These are phyloP conservation scores for Furcifer pardalis DNA, from an alignment of 2,797 vertebrate genomes.

Conservation along the genomic window DNA sequence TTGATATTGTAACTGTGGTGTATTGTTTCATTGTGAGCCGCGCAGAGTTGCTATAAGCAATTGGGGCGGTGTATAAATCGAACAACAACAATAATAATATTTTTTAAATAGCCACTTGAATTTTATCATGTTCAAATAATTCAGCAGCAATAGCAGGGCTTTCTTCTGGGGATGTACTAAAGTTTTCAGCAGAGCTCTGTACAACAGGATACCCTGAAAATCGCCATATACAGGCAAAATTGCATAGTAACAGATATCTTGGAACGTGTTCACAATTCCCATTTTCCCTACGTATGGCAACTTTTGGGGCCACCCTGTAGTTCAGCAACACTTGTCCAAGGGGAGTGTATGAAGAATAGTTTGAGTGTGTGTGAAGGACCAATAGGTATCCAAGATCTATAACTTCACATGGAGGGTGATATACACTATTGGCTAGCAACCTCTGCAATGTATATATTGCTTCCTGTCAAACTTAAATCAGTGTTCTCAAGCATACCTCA, in stretches of 20 bases:
- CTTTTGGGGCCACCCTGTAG: too few relatives aligned
- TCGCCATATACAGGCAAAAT: too few relatives aligned
- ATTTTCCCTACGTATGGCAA: too few relatives aligned
- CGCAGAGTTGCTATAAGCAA: too few relatives aligned
- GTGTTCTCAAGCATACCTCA: neutral
- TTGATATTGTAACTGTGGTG: too few relatives aligned
- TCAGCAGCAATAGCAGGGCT: neutral
- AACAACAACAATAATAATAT: too few relatives aligned
- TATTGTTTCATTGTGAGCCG: too few relatives aligned
- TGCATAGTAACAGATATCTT: too few relatives aligned
- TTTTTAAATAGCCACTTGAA: neutral
- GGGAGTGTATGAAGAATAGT: neutral
- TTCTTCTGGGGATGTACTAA: neutral
- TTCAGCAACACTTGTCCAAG: neutral
- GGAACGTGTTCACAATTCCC: too few relatives aligned
- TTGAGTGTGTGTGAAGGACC: neutral
- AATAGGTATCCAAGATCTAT: neutral
- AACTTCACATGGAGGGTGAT: neutral
- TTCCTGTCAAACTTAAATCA: neutral
- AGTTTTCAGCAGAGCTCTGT: neutral
- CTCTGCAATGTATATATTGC: neutral
- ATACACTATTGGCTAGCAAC: neutral
- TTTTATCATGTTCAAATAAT: neutral
- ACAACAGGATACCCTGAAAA: too few relatives aligned
- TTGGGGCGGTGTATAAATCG: too few relatives aligned